Base-by-base conservation (phyloP, 2,797 vertebrate species). In the Muscicapa striata region DNA sequence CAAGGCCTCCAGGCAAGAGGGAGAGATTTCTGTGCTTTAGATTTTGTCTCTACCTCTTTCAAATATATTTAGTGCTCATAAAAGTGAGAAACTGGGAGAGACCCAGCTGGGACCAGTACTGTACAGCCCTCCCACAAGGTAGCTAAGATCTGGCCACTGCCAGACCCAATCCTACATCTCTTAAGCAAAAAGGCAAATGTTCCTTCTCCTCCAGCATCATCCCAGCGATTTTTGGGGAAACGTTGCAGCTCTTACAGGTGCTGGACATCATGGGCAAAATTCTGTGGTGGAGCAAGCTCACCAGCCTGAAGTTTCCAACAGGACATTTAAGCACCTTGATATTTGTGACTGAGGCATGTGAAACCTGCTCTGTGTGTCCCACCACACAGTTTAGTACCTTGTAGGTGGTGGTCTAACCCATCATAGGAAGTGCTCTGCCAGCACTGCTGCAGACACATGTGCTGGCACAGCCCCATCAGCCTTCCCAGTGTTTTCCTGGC, bases 171-270 rank as follows among this genome's bases (percentile, higher is more conserved):
- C 22, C 32, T 40, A 43, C 0, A 0, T 27, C 46, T 83, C 49
- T 79, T 32, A 61, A 75, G 30, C 73, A 94, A 62, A 78, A 80
- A 48, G 27, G 7, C 46, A 90, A 78, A 81, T 0, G 0, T 13
- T 58, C 17, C 27, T 90, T 45, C 54, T 62, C 18, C 38, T 15
- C 32, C 48, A 38, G 29, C 4, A 3, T 24, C 30, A 72, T 32
- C 54, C 29, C 3, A 4, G 10, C 32, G 24, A 55, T 62, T 68
- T 72, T 5, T 3, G 1, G 22, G 48, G 30, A 61, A 73, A 58
- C 4, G 17, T 74, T 57, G 19, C 0, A 0, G 1, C 13, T 80
- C 2, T 59, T 67, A 52, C 0, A 0, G 18, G 8, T 40, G 14
- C 38, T 46, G 51, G 54, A 34, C 5, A 1, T 13, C 24, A 52